These are phyloP conservation scores for Sitodiplosis mosellana DNA, from an alignment of 1,140 invertebrate genomes.

Conservation along the genomic window DNA sequence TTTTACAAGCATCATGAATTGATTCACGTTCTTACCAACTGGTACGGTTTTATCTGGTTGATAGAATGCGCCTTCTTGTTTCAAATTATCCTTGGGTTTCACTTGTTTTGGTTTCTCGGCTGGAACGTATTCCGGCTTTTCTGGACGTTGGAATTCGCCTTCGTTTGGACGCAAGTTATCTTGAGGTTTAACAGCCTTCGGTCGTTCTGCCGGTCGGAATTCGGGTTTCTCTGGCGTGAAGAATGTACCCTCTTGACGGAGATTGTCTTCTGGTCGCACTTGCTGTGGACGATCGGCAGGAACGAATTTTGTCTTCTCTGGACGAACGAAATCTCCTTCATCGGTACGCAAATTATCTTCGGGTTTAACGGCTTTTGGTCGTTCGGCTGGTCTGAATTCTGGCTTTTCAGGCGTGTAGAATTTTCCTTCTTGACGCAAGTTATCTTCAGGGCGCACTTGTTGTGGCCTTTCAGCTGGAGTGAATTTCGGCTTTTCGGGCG, in stretches of 20 bases:
- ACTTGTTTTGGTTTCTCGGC: constrained; percentile 25
- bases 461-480: too few species aligned
- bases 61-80: not conserved
- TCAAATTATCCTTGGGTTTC: constrained; percentile 24
- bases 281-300: constrained; percentile 25
- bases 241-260: constrained; percentile 25
- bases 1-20: too few species aligned
- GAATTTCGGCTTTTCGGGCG: too few species aligned
- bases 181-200: constrained; percentile 27
- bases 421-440: too few species aligned
- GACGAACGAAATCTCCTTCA: constrained; percentile 33
- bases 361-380: constrained; percentile 22
- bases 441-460: too few species aligned
- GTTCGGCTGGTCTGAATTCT: constrained; percentile 29
- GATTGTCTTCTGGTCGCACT: constrained; percentile 23
- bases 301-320: constrained; percentile 10
- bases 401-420: constrained; percentile 7
- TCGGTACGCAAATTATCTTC: constrained; percentile 35
- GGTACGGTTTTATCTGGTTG: constrained; percentile 7
- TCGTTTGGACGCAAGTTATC: constrained; percentile 37
- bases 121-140: constrained; percentile 10
- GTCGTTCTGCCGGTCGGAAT: constrained; percentile 27
- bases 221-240: constrained; percentile 18
- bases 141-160: constrained; percentile 6
- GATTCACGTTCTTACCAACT: too few species aligned